These are phyloP conservation scores for Sphaeramia orbicularis DNA, from an alignment of 2,797 vertebrate genomes.

Conservation along the genomic window DNA sequence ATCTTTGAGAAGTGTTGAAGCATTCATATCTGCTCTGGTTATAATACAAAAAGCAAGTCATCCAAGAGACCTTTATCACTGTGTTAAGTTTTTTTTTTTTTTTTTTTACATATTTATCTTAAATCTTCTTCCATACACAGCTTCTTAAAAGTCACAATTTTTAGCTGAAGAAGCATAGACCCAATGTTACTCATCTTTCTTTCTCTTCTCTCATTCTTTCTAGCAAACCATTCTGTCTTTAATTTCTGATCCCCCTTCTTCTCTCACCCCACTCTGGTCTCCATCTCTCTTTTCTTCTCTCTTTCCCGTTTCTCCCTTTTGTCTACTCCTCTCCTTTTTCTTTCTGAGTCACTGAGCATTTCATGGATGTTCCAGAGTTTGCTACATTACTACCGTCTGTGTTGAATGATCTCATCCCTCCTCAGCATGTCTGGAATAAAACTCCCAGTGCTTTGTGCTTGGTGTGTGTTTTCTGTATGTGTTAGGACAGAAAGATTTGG, in stretches of 20 bases:
- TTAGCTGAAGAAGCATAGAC: not conserved
- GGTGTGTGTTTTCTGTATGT: slow-evolving; percentile 23
- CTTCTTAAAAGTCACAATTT: not conserved
- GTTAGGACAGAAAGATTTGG: slow-evolving; percentile 1
- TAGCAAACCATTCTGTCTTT: slow-evolving; percentile 17
- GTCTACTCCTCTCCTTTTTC: not conserved
- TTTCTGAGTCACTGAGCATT: slow-evolving; percentile 45
- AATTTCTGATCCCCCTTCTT: slow-evolving; percentile 2
- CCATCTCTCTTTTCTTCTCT: slow-evolving; percentile 6
- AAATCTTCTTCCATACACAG: not conserved
- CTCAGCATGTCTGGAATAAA: slow-evolving; percentile 55
- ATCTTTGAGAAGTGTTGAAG: slow-evolving; percentile 3
- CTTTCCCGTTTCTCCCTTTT: not conserved
- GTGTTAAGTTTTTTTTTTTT: slow-evolving; percentile 12
- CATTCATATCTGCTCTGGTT: slow-evolving; percentile 10
- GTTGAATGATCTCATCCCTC: slow-evolving; percentile 57
- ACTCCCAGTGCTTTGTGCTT: slow-evolving; percentile 1
- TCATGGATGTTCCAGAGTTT: slow-evolving; percentile 42
- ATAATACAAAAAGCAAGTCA: not conserved
- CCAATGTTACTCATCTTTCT: not conserved
- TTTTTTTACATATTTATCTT: not conserved
- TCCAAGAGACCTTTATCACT: slow-evolving; percentile 3
- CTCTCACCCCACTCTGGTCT: too few species aligned
- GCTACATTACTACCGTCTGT: slow-evolving; percentile 48
- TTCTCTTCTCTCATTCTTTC: not conserved